Percentiles rank a stretch among this genome's conserved stretches.
Conservation (phyloP, 1,140 invertebrate species). For the Dendrolimus kikuchii region DNA sequence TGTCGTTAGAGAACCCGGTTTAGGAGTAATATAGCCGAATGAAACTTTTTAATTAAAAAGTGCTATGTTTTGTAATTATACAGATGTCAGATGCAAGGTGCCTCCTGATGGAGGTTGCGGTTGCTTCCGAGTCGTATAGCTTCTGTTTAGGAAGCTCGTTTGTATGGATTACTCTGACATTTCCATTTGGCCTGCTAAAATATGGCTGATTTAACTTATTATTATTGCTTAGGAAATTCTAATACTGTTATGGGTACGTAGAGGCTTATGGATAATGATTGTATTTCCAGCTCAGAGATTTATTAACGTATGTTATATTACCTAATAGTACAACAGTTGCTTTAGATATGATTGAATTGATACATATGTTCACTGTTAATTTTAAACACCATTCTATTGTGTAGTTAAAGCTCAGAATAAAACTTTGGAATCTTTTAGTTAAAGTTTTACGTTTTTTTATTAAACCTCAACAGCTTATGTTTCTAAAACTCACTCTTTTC, state of each 20-base stretch:
- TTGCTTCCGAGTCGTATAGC: slow-evolving; percentile 1
- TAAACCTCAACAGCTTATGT: too few relatives aligned
- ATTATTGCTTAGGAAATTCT: slow-evolving; percentile 9
- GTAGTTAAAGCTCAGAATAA: too few relatives aligned
- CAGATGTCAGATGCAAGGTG: neutral
- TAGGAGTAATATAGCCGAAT: neutral
- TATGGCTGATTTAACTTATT: slow-evolving; percentile 8
- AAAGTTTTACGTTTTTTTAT: too few relatives aligned
- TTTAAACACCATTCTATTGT: too few relatives aligned
- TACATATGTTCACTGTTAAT: too few relatives aligned
- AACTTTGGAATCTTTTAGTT: too few relatives aligned
- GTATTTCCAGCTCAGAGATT: too few relatives aligned
- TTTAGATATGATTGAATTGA: too few relatives aligned
- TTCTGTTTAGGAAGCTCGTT: slow-evolving; percentile 9
- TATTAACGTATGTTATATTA: too few relatives aligned
- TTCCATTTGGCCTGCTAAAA: slow-evolving; percentile 7
- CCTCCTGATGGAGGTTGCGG: neutral
- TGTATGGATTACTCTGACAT: slow-evolving; percentile 13
- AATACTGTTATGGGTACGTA: neutral
- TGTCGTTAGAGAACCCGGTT: neutral
- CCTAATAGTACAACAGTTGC: too few relatives aligned
- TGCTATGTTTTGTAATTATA: neutral
- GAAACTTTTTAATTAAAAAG: slow-evolving; percentile 5
- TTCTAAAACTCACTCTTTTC: too few relatives aligned
- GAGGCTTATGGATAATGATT: too few relatives aligned